phyloP scores from a whole-genome alignment of 2,113 vertebrate species.

The Pangasianodon hypophthalmus region DNA sequence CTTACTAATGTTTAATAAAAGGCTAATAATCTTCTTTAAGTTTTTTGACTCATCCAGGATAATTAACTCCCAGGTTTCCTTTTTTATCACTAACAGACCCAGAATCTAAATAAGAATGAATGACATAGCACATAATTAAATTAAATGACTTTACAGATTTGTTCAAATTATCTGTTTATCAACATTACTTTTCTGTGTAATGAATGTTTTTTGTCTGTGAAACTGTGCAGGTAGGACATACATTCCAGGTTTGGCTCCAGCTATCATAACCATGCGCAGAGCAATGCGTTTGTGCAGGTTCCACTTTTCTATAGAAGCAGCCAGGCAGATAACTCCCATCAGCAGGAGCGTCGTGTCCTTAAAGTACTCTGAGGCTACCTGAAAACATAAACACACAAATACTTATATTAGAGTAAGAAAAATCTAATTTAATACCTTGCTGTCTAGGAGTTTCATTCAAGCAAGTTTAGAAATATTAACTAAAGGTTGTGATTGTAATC shows the following conservation, averaged over 20 bases:
- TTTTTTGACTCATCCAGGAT: background rate
- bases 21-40: background rate
- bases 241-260: constrained; percentile 97
- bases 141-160: background rate
- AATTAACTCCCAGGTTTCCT: background rate
- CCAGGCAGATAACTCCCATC: constrained; percentile 95
- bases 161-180: background rate
- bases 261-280: constrained; percentile 94
- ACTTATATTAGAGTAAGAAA: background rate
- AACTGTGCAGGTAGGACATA: constrained; percentile 68
- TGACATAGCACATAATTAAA: background rate
- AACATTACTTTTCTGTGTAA: background rate
- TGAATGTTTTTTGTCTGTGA: background rate
- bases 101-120: background rate
- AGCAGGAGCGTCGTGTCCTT: constrained; percentile 96
- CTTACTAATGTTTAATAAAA: background rate
- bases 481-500: background rate
- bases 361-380: constrained; percentile 96
- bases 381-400: constrained; percentile 47
- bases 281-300: constrained; percentile 95
- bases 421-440: too few relatives aligned
- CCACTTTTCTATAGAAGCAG: constrained; percentile 97
- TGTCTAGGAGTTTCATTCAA: background rate
- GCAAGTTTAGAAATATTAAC: background rate
- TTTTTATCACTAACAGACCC: background rate